These are phyloP conservation scores for Drosophila falleni DNA, from an alignment of 2,888 invertebrate genomes.

Conservation along the genomic window DNA sequence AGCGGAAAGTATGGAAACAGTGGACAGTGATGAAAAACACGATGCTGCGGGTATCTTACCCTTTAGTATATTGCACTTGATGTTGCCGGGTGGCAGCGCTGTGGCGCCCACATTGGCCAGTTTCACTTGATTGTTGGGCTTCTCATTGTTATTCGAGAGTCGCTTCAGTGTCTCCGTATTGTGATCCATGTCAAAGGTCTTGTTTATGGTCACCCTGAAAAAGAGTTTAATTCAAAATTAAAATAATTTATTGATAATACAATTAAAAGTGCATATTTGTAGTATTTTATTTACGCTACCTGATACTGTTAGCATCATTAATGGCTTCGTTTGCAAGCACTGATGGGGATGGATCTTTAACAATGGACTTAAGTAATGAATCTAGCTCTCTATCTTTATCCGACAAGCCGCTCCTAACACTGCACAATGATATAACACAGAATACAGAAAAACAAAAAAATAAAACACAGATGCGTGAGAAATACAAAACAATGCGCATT, in stretches of 20 bases:
- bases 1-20: no score
- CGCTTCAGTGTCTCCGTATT: constrained; percentile 89
- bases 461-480: constrained; percentile 53
- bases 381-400: constrained; percentile 89
- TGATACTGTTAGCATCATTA: constrained; percentile 87
- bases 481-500: constrained; percentile 65
- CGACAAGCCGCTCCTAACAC: constrained; percentile 86
- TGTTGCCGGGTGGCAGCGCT: constrained; percentile 93
- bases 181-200: constrained; percentile 86
- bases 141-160: constrained; percentile 87
- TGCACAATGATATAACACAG: constrained; percentile 70
- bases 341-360: constrained; percentile 88
- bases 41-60: constrained; percentile 86
- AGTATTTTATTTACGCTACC: constrained; percentile 81
- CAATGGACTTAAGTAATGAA: constrained; percentile 91
- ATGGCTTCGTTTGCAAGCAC: constrained; percentile 87
- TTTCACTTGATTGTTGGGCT: constrained; percentile 90
- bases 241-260: background rate
- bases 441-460: constrained; percentile 46
- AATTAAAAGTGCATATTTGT: background rate
- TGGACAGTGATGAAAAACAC: no score
- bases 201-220: constrained; percentile 85
- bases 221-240: constrained; percentile 4
- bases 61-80: constrained; percentile 98
- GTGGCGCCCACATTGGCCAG: constrained; percentile 88